Percentiles rank a stretch among this genome's conserved stretches.
Conservation (phyloP, 2,888 invertebrate genomes). For the Lepidocyrtoides sp. region DNA sequence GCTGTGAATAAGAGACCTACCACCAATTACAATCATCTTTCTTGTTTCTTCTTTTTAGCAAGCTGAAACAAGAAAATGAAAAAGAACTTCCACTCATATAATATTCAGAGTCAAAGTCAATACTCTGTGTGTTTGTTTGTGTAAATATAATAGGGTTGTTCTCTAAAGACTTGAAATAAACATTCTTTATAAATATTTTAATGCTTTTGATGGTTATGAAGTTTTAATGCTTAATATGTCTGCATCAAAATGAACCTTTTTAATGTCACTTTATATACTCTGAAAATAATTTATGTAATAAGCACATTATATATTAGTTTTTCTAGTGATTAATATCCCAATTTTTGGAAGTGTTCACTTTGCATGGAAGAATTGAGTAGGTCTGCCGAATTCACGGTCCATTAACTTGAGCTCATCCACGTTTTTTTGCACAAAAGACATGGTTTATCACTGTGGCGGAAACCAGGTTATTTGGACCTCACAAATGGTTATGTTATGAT, state of each 20-base stretch:
- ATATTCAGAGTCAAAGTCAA: background rate
- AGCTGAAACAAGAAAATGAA: constrained; percentile 13
- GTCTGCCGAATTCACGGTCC: constrained; percentile 43
- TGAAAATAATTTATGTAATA: too few relatives aligned
- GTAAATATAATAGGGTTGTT: background rate
- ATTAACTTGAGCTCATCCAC: constrained; percentile 37
- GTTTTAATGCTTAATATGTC: too few relatives aligned
- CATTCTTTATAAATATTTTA: too few relatives aligned
- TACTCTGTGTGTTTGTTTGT: background rate
- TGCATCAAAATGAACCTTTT: too few relatives aligned
- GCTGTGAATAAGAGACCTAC: background rate
- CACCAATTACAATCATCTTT: constrained; percentile 30
- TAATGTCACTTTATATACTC: too few relatives aligned
- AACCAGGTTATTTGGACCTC: constrained; percentile 64
- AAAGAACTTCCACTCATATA: background rate
- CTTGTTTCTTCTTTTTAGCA: background rate
- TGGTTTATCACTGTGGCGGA: constrained; percentile 36
- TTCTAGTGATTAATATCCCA: background rate
- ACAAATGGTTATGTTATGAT: constrained; percentile 67
- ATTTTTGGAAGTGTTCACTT: background rate
- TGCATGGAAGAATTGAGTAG: background rate
- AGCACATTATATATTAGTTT: background rate
- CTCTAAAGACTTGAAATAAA: too few relatives aligned
- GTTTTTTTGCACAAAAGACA: constrained; percentile 14
- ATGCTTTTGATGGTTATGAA: too few relatives aligned